phyloP scores from a whole-genome alignment of 2,113 vertebrate species.

The Clupea harengus region DNA sequence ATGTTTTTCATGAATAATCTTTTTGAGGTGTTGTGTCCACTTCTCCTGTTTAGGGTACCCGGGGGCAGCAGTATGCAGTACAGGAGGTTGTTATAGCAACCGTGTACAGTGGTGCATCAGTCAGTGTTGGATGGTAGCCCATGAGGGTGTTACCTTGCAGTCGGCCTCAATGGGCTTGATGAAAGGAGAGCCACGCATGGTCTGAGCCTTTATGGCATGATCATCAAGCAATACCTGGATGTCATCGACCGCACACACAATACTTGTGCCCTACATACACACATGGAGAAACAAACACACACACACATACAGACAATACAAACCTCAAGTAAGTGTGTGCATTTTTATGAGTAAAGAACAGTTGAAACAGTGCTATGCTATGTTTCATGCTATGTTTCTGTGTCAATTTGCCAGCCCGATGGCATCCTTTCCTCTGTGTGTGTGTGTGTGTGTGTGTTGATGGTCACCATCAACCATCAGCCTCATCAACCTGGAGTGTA shows the following conservation, averaged over 20 bases:
- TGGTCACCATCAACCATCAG: background rate
- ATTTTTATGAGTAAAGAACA: background rate
- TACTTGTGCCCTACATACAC: constrained; percentile 75
- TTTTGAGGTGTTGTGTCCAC: background rate
- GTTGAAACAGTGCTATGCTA: background rate
- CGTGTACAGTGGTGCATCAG: background rate
- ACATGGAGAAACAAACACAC: constrained; percentile 21
- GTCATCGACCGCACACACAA: constrained; percentile 84
- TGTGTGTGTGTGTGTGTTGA: background rate
- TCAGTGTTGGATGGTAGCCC: background rate
- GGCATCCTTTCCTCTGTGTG: background rate
- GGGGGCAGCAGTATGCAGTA: background rate
- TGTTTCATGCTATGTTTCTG: no score
- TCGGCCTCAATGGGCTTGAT: constrained; percentile 86
- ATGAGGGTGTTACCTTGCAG: constrained; percentile 65
- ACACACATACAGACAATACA: constrained; percentile 22
- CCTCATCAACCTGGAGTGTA: background rate
- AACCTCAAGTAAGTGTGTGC: background rate
- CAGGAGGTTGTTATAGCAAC: background rate
- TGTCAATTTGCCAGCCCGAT: background rate
- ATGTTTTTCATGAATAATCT: background rate
- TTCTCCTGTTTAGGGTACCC: no score
- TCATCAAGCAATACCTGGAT: constrained; percentile 88
- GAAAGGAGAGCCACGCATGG: constrained; percentile 86
- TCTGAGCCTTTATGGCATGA: constrained; percentile 88